phyloP scores from a whole-genome alignment of 2,888 invertebrate species.

The Teinopalpus imperialis region DNA sequence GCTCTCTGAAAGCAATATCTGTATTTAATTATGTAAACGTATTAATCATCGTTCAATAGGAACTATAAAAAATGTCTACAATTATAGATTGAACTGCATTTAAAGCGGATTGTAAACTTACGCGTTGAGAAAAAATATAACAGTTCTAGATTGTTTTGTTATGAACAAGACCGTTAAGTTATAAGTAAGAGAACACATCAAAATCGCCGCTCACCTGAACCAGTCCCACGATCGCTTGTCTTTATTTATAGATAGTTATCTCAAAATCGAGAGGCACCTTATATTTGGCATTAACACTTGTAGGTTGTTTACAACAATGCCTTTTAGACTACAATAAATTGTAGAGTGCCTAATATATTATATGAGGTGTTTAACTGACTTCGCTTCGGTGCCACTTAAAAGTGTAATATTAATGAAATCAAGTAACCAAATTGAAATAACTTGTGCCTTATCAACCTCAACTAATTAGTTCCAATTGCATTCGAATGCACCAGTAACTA shows the following conservation, averaged over 20 bases:
- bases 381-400: neutral
- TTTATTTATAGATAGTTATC: slow-evolving; percentile 70
- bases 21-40: slow-evolving; percentile 50
- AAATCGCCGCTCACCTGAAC: slow-evolving; percentile 66
- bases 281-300: slow-evolving; percentile 74
- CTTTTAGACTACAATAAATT: slow-evolving; percentile 54
- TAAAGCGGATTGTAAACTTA: slow-evolving; percentile 9
- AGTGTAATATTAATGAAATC: neutral
- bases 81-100: slow-evolving; percentile 25
- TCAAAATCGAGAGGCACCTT: slow-evolving; percentile 72
- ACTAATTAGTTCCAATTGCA: slow-evolving; percentile 7
- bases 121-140: slow-evolving; percentile 10
- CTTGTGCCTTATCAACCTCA: neutral
- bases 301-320: slow-evolving; percentile 65
- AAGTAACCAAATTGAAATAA: neutral
- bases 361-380: too few relatives aligned
- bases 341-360: slow-evolving; percentile 27
- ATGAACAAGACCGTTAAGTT: slow-evolving; percentile 50
- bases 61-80: slow-evolving; percentile 15
- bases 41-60: slow-evolving; percentile 31
- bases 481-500: neutral
- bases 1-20: slow-evolving; percentile 69
- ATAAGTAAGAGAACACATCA: slow-evolving; percentile 56
- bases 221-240: slow-evolving; percentile 73
- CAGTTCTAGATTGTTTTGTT: slow-evolving; percentile 38